Conservation (phyloP, 2,113 vertebrate species). For the Mormoops blainvillei region DNA sequence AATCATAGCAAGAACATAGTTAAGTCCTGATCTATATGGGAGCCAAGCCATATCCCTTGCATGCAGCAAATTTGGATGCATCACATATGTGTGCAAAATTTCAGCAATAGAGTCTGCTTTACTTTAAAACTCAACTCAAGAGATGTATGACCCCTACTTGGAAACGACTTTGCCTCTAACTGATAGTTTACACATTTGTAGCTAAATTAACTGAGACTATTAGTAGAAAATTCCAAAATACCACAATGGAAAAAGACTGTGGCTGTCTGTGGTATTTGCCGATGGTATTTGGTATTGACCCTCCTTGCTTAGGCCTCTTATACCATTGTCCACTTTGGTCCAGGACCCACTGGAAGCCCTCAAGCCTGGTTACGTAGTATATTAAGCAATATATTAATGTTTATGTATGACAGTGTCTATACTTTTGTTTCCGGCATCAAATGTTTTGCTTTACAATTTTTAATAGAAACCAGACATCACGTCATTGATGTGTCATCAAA, state of each 20-base stretch:
- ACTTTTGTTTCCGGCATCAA: constrained; percentile 46
- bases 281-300: not conserved
- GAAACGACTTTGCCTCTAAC: not conserved
- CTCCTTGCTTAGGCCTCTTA: not conserved
- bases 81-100: not conserved
- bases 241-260: not conserved
- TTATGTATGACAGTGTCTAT: not conserved
- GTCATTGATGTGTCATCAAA: constrained; percentile 59
- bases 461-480: constrained; percentile 68
- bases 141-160: not conserved
- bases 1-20: not conserved
- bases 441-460: constrained; percentile 37
- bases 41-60: not conserved
- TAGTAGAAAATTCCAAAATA: not conserved
- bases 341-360: not conserved
- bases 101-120: not conserved
- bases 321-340: not conserved
- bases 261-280: not conserved
- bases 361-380: not conserved
- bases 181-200: not conserved
- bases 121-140: not conserved
- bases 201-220: not conserved
- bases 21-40: not conserved
- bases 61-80: not conserved
- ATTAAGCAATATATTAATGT: not conserved